A percentile compares a stretch with the other conserved stretches of the same genome.
Evolutionary conservation across 2,797 vertebrate species (phyloP).

Genomic region (Urophycis tenuis): DNA sequence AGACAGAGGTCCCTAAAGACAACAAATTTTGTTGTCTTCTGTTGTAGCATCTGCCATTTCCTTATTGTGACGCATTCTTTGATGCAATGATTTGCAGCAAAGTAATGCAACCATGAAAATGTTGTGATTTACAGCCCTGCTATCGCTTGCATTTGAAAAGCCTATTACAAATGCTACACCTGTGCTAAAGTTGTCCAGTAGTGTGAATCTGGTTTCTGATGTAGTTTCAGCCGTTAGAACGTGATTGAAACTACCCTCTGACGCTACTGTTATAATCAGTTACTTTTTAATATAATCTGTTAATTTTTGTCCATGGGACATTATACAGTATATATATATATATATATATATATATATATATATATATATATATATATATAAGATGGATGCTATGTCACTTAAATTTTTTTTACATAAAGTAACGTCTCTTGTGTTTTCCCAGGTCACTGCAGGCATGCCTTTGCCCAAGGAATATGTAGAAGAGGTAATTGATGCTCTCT

Average conservation of each 20-base stretch:
- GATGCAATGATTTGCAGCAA: too few species aligned
- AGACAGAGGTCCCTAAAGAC: not conserved
- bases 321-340: not conserved
- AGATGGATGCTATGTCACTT: too few species aligned
- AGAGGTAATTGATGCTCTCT: slow-evolving; percentile 74
- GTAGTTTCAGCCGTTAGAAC: not conserved
- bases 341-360: too few species aligned
- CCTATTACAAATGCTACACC: too few species aligned
- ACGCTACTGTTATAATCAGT: too few species aligned
- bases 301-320: not conserved
- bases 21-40: slow-evolving; percentile 7
- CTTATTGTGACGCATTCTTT: too few species aligned
- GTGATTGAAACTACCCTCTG: not conserved
- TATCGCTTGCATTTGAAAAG: not conserved
- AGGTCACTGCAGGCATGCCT: slow-evolving; percentile 92
- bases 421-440: slow-evolving; percentile 20
- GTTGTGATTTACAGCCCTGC: not conserved
- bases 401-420: not conserved
- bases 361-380: too few species aligned
- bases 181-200: not conserved
- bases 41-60: not conserved
- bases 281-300: not conserved
- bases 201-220: not conserved
- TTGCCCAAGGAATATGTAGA: slow-evolving; percentile 87
- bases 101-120: not conserved